phyloP scores from a whole-genome alignment of 2,888 invertebrate species.

The Eupithecia dodoneata region DNA sequence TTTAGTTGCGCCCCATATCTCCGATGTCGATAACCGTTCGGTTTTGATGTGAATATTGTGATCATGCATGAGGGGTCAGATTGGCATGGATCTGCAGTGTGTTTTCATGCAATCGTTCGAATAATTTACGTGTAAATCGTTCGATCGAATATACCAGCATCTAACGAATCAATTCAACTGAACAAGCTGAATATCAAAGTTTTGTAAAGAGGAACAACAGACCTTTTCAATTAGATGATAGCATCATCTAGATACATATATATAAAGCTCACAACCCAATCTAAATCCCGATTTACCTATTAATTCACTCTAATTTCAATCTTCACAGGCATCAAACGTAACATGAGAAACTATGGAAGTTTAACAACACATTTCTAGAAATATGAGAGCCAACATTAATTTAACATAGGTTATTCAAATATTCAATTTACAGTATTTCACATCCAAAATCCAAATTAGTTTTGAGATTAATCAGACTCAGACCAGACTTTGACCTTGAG shows the following conservation, averaged over 20 bases:
- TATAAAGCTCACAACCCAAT: neutral
- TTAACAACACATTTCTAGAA: neutral
- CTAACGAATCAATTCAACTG: neutral
- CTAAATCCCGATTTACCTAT: neutral
- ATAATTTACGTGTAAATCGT: constrained; percentile 19
- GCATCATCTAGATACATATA: neutral
- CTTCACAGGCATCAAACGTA: neutral
- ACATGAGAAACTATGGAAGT: neutral
- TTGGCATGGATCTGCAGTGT: constrained; percentile 27
- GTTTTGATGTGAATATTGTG: constrained; percentile 55
- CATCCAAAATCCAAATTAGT: neutral
- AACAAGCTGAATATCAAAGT: neutral
- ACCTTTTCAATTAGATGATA: neutral
- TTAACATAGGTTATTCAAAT: neutral
- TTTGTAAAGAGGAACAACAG: no score
- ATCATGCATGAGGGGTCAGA: constrained; percentile 41
- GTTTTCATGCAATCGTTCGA: constrained; percentile 22
- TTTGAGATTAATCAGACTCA: neutral
- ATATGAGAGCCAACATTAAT: neutral
- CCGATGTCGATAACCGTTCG: constrained; percentile 63
- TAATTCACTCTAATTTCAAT: neutral
- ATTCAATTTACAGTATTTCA: neutral
- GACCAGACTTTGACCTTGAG: neutral
- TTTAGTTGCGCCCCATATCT: constrained; percentile 64
- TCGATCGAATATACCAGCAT: neutral